Evolutionary conservation across 2,888 invertebrate genomes (phyloP).

Genomic region (Zhuqinia jingwanae): DNA sequence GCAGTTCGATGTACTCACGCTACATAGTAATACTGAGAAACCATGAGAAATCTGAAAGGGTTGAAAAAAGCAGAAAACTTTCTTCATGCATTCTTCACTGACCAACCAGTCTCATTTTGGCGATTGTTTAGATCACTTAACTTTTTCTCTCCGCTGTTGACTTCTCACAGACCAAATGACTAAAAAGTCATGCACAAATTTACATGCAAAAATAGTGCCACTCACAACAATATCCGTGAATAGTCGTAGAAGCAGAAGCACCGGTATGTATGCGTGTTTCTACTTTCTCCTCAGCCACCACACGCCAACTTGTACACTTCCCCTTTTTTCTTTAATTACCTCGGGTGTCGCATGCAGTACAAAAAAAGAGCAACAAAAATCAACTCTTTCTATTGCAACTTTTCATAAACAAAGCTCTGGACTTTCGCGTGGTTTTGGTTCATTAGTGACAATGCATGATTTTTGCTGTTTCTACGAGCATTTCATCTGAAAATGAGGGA

Average conservation of each 20-base stretch:
- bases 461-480: not conserved
- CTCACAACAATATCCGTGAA: constrained; percentile 1
- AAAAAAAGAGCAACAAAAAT: constrained; percentile 5
- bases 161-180: no score
- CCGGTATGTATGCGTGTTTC: constrained; percentile 61
- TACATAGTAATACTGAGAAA: not conserved
- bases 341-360: constrained; percentile 13
- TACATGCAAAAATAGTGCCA: constrained; percentile 1
- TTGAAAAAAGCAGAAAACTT: constrained; percentile 37
- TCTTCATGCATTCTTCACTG: constrained; percentile 24
- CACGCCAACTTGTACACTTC: constrained; percentile 36
- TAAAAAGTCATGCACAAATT: constrained; percentile 50
- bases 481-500: not conserved
- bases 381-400: constrained; percentile 8
- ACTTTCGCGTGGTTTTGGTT: constrained; percentile 26
- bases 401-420: constrained; percentile 23
- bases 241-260: not conserved
- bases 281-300: constrained; percentile 40
- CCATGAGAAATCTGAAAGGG: constrained; percentile 37
- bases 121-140: constrained; percentile 58
- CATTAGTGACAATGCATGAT: constrained; percentile 16
- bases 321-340: constrained; percentile 44
- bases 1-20: no score
- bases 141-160: constrained; percentile 8
- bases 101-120: constrained; percentile 54